Percentiles rank a stretch among this genome's conserved stretches.
phyloP scores from a whole-genome alignment of 1,140 invertebrate species.

The Meloidogyne hapla region DNA sequence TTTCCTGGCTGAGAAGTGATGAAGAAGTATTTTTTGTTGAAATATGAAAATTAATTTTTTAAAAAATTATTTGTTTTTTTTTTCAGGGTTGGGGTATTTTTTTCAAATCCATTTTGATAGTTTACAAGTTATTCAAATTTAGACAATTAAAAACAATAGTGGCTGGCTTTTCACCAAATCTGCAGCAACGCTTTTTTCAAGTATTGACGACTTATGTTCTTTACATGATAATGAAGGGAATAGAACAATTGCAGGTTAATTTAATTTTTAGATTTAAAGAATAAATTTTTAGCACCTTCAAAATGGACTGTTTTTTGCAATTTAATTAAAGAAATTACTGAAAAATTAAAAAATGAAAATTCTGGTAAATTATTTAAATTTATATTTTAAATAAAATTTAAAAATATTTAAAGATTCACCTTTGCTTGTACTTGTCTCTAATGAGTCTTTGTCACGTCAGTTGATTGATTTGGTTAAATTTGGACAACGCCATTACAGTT shows the following conservation, averaged over 20 bases:
- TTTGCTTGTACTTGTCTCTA: constrained; percentile 48
- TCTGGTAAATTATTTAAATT: constrained; percentile 5
- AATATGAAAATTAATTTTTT: no score
- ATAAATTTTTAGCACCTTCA: constrained; percentile 42
- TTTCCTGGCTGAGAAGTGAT: constrained; percentile 48
- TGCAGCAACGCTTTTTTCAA: constrained; percentile 48
- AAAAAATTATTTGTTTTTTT: no score
- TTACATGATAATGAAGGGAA: constrained; percentile 39
- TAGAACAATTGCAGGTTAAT: constrained; percentile 40
- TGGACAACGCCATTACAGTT: constrained; percentile 38
- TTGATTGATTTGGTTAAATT: constrained; percentile 53
- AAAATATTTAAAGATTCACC: constrained; percentile 30
- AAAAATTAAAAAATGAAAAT: constrained; percentile 18
- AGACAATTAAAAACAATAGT: constrained; percentile 55
- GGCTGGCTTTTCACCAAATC: constrained; percentile 57
- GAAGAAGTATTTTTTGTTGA: constrained; percentile 53
- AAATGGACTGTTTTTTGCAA: constrained; percentile 54
- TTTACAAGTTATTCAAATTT: no score
- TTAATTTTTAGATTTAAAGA: neutral
- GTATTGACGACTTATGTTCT: constrained; percentile 47
- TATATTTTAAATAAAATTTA: neutral
- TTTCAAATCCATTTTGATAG: no score
- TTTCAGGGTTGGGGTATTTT: no score
- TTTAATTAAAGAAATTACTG: constrained; percentile 50
- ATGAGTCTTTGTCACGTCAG: constrained; percentile 50